These are phyloP conservation scores for Phymanthus crucifer DNA, from an alignment of 92 coral and sea anemone genomes.

Conservation along the genomic window DNA sequence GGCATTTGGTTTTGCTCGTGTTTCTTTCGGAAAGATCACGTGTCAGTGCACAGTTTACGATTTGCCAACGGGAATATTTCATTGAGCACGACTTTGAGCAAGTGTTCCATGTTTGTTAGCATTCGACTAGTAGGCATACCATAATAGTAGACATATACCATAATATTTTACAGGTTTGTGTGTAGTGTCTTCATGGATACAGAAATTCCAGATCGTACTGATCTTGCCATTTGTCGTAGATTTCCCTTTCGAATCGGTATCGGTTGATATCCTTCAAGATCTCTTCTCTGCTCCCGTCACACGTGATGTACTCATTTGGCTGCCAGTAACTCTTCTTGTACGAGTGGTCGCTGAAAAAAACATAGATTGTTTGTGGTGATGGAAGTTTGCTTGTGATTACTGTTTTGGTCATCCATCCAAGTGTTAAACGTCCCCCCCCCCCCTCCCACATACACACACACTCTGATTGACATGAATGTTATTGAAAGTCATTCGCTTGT, in stretches of 20 bases:
- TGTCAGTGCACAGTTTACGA: too few species aligned
- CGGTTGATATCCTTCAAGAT: slow-evolving; percentile 41
- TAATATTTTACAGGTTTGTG: neutral
- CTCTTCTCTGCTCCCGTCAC: slow-evolving; percentile 44
- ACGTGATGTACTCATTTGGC: slow-evolving; percentile 38
- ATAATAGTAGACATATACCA: neutral
- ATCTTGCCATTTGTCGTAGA: slow-evolving; percentile 46
- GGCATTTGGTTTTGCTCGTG: too few species aligned
- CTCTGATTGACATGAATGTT: too few species aligned
- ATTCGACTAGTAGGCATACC: neutral
- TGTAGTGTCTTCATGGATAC: slow-evolving; percentile 38
- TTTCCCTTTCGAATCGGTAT: slow-evolving; percentile 42
- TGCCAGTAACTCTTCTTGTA: slow-evolving; percentile 56
- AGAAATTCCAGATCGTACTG: slow-evolving; percentile 65
- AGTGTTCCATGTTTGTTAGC: neutral
- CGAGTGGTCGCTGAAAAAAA: slow-evolving; percentile 26
- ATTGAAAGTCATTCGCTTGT: too few species aligned
- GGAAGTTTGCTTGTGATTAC: too few species aligned
- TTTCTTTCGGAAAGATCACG: too few species aligned
- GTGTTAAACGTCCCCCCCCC: too few species aligned
- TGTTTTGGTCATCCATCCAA: too few species aligned
- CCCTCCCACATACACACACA: too few species aligned
- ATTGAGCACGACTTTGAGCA: too few species aligned
- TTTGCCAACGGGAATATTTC: too few species aligned
- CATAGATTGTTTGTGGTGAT: too few species aligned